Conservation (phyloP, 2,888 invertebrate genomes). For the Rhagonycha fulva region DNA sequence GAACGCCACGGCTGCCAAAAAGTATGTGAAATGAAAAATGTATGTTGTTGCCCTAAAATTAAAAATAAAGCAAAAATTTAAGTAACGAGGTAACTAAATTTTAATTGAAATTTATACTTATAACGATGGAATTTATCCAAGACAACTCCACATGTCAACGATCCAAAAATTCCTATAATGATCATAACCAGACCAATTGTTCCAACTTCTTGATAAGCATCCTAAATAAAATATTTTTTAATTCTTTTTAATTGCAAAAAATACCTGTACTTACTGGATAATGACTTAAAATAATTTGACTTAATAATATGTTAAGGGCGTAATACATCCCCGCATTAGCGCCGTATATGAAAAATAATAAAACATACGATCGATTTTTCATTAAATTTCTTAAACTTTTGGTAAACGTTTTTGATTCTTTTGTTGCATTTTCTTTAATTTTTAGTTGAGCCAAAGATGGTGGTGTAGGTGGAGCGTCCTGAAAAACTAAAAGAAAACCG, state of each 20-base stretch:
- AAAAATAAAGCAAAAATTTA: too few species aligned
- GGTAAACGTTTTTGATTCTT: not conserved
- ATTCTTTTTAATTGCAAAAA: not conserved
- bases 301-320: not conserved
- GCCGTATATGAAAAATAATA: not conserved
- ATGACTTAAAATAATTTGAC: constrained; percentile 5
- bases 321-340: not conserved
- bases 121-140: constrained; percentile 91
- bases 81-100: not conserved
- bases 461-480: constrained; percentile 81
- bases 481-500: constrained; percentile 79
- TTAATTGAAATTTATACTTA: constrained; percentile 65
- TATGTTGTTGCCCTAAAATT: not conserved
- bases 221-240: constrained; percentile 45
- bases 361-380: constrained; percentile 21
- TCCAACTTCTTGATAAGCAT: constrained; percentile 76
- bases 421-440: constrained; percentile 52
- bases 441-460: constrained; percentile 82
- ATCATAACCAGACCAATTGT: constrained; percentile 88
- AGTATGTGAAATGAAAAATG: not conserved
- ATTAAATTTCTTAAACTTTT: not conserved
- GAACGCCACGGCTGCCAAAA: not conserved
- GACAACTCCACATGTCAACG: constrained; percentile 85
- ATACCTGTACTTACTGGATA: constrained; percentile 2
- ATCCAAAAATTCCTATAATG: constrained; percentile 89